Evolutionary conservation across 2,113 vertebrate species (phyloP), one percentile per base, ranked within the genome.

Genomic region (Paradoxurus hermaphroditus): DNA sequence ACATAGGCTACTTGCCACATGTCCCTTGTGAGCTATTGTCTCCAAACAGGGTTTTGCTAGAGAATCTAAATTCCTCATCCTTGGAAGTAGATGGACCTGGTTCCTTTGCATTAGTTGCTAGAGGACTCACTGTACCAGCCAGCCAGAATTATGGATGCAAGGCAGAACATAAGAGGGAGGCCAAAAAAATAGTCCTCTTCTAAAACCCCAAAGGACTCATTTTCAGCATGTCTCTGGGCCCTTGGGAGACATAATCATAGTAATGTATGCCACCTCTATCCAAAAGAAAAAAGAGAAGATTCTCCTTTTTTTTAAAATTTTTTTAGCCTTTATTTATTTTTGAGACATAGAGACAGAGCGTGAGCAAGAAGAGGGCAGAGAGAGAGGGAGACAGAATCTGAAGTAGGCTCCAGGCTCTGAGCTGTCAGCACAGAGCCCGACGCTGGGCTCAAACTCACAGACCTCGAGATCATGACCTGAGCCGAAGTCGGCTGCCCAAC

Each of bases 41-140:
- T 85, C 34, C 23, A 72, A 62, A 39, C 0, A 7, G n/a, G 11
- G 27, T 44, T 86, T 97, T 70, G 41, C n/a, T 62, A 13, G 25
- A 62, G 29, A 94, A 86, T 41, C 23, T 73, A 81, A 79, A 16
- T 23, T 91, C 19, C 34, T 56, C 86, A 59, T 94, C 34, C 83
- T 89, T 78, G 81, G 75, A 78, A 91, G 65, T 53, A 51, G n/a
- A 34, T 46, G 27, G 14, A 49, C 25, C 72, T 36, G 25, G 10
- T 34, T 95, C 53, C 72, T 94, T 94, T 85, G 36, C n/a, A 53
- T 75, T 21, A 7, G 78, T 82, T 93, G 77, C 70, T 90, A 86
- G 51, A 44, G 86, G 79, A 96, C 84, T 95, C 65, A 39, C 46
- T 83, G 16, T 18, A 13, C 56, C 4, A 16, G 65, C 13, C 72